Percentiles rank a stretch among this genome's conserved stretches.
Conservation (phyloP, 2,113 vertebrate genomes). For the Podocnemis expansa region DNA sequence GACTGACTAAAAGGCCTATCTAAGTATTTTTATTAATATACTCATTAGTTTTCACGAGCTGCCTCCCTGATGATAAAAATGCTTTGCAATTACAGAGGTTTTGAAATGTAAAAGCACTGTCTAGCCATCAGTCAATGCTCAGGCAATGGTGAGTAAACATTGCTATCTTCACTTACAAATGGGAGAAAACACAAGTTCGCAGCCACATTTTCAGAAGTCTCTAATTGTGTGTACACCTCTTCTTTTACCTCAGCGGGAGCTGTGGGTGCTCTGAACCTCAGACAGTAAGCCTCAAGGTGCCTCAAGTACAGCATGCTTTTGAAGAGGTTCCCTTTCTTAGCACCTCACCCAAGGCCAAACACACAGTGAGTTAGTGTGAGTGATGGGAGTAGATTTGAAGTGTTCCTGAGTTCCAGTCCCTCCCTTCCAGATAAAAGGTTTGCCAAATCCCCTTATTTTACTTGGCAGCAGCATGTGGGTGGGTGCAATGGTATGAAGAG, state of each 20-base stretch:
- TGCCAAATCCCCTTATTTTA: no score
- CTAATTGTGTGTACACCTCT: not conserved
- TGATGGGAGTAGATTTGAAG: not conserved
- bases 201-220: conserved; percentile 6
- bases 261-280: not conserved
- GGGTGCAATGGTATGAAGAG: not conserved
- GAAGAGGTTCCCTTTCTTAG: not conserved
- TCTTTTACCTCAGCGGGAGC: not conserved
- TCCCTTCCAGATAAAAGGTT: not conserved
- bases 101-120: conserved; percentile 31
- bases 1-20: not conserved
- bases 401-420: not conserved
- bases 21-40: not conserved
- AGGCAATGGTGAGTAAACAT: not conserved
- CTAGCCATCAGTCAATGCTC: no score
- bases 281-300: not conserved
- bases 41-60: conserved; percentile 34
- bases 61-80: conserved; percentile 40
- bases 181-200: not conserved
- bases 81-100: not conserved
- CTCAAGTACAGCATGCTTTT: not conserved
- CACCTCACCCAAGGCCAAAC: not conserved
- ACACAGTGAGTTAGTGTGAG: not conserved
- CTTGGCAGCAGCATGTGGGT: not conserved
- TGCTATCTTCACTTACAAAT: not conserved